Evolutionary conservation across 2,888 invertebrate species (phyloP).

Genomic region (Myopa tessellatipennis): DNA sequence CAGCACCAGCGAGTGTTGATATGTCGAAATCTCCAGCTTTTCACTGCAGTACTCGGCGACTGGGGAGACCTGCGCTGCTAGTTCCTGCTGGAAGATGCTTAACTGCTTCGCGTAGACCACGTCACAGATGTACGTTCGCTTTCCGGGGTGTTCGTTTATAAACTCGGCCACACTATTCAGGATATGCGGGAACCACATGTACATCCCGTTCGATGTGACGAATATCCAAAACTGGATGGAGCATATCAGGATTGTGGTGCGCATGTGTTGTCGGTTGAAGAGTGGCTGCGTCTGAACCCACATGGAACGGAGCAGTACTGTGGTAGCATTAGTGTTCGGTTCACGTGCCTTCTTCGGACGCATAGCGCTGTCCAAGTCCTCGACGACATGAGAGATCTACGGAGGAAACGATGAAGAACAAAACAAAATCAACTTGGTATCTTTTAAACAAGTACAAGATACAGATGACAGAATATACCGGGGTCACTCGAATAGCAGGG

Average conservation of each 20-base stretch:
- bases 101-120: conserved; percentile 54
- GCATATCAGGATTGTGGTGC: conserved; percentile 59
- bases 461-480: background rate
- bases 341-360: conserved; percentile 40
- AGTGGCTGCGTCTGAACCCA: conserved; percentile 64
- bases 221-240: conserved; percentile 62
- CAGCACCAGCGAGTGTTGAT: conserved; percentile 56
- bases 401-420: background rate
- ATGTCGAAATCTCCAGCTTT: conserved; percentile 58
- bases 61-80: background rate
- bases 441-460: no score
- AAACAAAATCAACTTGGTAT: background rate
- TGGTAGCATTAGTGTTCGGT: conserved; percentile 40
- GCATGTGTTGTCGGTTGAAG: conserved; percentile 58
- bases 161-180: conserved; percentile 60
- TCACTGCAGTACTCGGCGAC: conserved; percentile 50
- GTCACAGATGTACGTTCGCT: conserved; percentile 58
- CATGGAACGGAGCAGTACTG: conserved; percentile 55
- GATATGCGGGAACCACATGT: conserved; percentile 65
- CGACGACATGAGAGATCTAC: conserved; percentile 51
- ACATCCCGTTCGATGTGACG: conserved; percentile 61
- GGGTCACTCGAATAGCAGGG: no score
- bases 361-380: conserved; percentile 51
- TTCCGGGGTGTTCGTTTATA: conserved; percentile 53
- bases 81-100: conserved; percentile 32